Conservation (phyloP, 2,113 vertebrate genomes). For the Psophia crepitans region DNA sequence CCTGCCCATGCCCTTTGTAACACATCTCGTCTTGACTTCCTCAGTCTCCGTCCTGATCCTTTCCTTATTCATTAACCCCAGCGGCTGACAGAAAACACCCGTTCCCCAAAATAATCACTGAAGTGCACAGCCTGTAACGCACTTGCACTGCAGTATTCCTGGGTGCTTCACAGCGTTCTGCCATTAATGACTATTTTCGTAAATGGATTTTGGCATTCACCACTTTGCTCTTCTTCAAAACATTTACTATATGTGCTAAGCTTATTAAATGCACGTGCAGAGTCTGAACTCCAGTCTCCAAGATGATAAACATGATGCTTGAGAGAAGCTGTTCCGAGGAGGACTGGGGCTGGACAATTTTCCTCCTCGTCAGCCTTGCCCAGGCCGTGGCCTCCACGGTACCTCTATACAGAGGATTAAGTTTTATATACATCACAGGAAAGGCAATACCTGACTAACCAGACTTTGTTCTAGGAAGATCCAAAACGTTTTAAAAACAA, state of each 20-base stretch:
- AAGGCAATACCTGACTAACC: neutral
- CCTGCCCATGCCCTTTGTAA: neutral
- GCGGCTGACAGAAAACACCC: neutral
- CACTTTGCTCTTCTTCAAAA: neutral
- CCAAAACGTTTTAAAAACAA: neutral
- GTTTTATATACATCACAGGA: neutral
- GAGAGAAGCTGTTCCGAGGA: neutral
- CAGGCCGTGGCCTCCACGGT: neutral
- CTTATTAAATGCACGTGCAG: neutral
- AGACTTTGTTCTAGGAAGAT: neutral
- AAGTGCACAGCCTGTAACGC: neutral
- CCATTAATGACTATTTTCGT: neutral
- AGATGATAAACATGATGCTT: neutral
- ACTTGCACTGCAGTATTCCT: neutral
- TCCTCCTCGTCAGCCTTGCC: neutral
- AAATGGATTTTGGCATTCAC: neutral
- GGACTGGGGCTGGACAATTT: neutral
- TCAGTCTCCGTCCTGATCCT: neutral
- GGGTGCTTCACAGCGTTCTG: neutral
- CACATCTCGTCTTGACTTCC: neutral
- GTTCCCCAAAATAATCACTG: neutral
- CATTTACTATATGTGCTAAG: neutral
- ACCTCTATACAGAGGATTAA: neutral
- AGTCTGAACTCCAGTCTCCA: neutral
- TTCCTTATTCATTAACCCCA: neutral